These are phyloP conservation scores for Lumbricus terrestris DNA, from an alignment of 2,888 invertebrate genomes.

Conservation along the genomic window DNA sequence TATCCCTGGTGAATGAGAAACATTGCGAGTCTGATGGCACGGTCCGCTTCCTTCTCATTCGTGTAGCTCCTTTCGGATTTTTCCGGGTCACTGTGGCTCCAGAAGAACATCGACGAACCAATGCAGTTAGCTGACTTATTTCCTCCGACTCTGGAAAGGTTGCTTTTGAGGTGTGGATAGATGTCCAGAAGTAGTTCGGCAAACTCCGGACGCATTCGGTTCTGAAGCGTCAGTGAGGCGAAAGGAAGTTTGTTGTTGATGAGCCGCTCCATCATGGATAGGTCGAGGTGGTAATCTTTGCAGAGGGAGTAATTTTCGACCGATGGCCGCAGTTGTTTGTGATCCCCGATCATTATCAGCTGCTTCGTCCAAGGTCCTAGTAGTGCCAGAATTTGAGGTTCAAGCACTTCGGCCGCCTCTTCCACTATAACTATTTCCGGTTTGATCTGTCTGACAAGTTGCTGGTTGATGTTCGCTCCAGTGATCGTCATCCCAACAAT, in stretches of 20 bases:
- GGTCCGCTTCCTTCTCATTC: conserved; percentile 34
- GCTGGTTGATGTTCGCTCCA: conserved; percentile 34
- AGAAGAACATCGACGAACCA: conserved; percentile 34
- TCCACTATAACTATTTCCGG: conserved; percentile 35
- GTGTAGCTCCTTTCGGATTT: conserved; percentile 27
- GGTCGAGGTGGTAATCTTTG: conserved; percentile 32
- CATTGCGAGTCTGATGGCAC: conserved; percentile 30
- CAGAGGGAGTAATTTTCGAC: conserved; percentile 31
- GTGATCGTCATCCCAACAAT: conserved; percentile 37
- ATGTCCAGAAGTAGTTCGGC: conserved; percentile 32
- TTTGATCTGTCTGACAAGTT: conserved; percentile 22
- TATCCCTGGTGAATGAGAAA: conserved; percentile 35
- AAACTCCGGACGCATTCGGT: conserved; percentile 36
- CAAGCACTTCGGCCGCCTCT: conserved; percentile 37
- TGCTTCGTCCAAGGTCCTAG: conserved; percentile 33
- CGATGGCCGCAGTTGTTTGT: conserved; percentile 35
- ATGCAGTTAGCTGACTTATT: conserved; percentile 25
- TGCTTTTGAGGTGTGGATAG: conserved; percentile 32
- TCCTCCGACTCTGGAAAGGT: conserved; percentile 24
- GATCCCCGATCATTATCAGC: conserved; percentile 37
- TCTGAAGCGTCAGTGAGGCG: conserved; percentile 30
- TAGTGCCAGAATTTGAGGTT: conserved; percentile 33
- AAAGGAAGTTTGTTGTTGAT: conserved; percentile 32
- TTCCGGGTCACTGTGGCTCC: conserved; percentile 34
- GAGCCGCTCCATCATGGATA: conserved; percentile 37